These are phyloP conservation scores for Nomada flava DNA, from an alignment of 2,888 invertebrate species.

Conservation along the genomic window DNA sequence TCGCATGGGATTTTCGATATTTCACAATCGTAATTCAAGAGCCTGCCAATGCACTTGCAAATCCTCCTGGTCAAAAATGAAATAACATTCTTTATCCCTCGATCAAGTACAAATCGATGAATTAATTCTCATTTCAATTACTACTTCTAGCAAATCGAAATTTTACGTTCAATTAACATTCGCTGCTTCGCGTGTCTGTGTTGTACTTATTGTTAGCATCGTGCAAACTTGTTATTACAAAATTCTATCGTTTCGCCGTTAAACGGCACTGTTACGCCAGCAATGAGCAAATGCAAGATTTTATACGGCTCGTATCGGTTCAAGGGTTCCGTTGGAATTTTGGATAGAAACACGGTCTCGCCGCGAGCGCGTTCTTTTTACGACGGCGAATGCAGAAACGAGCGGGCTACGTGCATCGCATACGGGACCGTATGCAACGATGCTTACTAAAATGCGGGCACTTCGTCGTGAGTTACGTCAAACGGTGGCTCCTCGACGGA, in stretches of 20 bases:
- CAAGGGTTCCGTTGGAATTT: conserved; percentile 61
- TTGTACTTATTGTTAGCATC: not conserved
- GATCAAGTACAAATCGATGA: too few species aligned
- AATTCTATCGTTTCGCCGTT: conserved; percentile 12
- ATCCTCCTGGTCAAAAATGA: too few species aligned
- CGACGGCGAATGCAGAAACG: conserved; percentile 63
- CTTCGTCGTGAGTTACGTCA: conserved; percentile 55
- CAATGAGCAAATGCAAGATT: conserved; percentile 37
- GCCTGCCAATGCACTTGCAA: too few species aligned
- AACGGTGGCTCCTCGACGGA: conserved; percentile 38
- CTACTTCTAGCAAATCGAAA: too few species aligned
- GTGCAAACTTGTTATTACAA: not conserved
- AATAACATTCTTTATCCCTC: too few species aligned
- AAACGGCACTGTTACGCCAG: conserved; percentile 24
- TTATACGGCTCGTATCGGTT: conserved; percentile 52
- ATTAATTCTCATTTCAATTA: too few species aligned
- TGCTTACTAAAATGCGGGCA: conserved; percentile 63
- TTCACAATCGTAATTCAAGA: too few species aligned
- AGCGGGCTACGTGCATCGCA: conserved; percentile 58
- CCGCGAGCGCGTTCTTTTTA: conserved; percentile 48
- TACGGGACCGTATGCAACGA: conserved; percentile 58
- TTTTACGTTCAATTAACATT: too few species aligned
- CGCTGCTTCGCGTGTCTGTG: not conserved
- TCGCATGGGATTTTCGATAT: not conserved
- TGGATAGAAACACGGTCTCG: conserved; percentile 55